Evolutionary conservation across 2,888 invertebrate genomes (phyloP).

Genomic region (Empis stercorea): DNA sequence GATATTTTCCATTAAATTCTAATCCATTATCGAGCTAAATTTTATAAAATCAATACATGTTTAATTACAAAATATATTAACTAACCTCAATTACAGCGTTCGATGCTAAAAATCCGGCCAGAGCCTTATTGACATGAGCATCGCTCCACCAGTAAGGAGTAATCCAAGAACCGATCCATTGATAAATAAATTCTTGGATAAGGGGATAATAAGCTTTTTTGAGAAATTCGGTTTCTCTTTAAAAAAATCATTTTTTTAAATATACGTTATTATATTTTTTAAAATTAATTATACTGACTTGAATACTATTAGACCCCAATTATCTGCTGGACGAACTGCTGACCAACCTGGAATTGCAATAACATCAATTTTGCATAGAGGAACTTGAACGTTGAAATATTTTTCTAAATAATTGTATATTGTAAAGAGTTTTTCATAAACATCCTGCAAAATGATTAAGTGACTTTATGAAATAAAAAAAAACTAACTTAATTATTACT

Average conservation of each 20-base stretch:
- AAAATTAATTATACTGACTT: constrained; percentile 43
- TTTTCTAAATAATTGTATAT: constrained; percentile 47
- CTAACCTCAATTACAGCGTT: constrained; percentile 55
- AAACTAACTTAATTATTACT: not conserved
- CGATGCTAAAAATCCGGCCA: constrained; percentile 62
- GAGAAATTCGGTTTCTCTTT: constrained; percentile 60
- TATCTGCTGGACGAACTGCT: constrained; percentile 59
- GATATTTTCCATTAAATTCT: constrained; percentile 68
- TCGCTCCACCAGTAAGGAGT: constrained; percentile 70
- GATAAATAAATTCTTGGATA: constrained; percentile 61
- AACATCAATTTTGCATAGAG: constrained; percentile 54
- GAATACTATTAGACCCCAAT: constrained; percentile 67
- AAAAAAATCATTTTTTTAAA: constrained; percentile 13
- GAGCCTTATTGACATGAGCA: constrained; percentile 61
- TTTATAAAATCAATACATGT: constrained; percentile 1
- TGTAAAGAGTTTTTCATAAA: constrained; percentile 43
- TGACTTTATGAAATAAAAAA: not conserved
- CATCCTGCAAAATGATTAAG: constrained; percentile 40
- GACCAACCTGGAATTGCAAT: constrained; percentile 60
- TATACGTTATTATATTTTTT: not conserved
- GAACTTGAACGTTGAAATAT: constrained; percentile 52
- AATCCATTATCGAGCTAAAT: constrained; percentile 51
- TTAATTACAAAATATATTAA: not conserved
- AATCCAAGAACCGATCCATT: constrained; percentile 64
- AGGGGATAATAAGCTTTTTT: constrained; percentile 51